Evolutionary conservation across 2,888 invertebrate genomes (phyloP).

Genomic region (Peribatodes rhomboidaria): DNA sequence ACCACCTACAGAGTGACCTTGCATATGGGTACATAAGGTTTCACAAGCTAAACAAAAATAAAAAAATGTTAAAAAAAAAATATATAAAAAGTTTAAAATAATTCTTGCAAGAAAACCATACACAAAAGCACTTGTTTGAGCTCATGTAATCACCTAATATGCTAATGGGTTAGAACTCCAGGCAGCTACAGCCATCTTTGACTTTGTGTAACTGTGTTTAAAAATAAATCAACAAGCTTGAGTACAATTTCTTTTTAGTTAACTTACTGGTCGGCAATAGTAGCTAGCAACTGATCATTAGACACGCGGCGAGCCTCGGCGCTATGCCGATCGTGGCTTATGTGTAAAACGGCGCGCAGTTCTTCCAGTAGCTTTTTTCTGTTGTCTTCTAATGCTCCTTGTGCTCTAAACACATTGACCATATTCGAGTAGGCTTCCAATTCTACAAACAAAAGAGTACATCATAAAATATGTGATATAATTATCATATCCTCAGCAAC

Average conservation of each 20-base stretch:
- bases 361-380: conserved; percentile 95
- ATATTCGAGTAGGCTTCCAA: conserved; percentile 96
- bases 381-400: conserved; percentile 94
- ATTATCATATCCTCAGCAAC: conserved; percentile 46
- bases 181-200: conserved; percentile 78
- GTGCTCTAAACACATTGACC: conserved; percentile 96
- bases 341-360: conserved; percentile 93
- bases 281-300: conserved; percentile 95
- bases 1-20: conserved; percentile 8
- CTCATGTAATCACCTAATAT: conserved; percentile 42
- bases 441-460: conserved; percentile 87
- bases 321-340: conserved; percentile 95
- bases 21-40: conserved; percentile 13
- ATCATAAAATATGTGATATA: conserved; percentile 49
- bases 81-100: conserved; percentile 21
- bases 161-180: conserved; percentile 56
- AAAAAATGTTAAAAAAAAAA: conserved; percentile 7
- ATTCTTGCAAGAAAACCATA: conserved; percentile 48
- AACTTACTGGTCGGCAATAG: conserved; percentile 95
- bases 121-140: conserved; percentile 41
- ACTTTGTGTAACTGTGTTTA: conserved; percentile 71
- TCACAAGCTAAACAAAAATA: neutral
- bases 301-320: conserved; percentile 96
- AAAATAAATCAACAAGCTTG: conserved; percentile 72
- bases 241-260: conserved; percentile 57